Percentiles rank a stretch among this genome's conserved stretches.
Evolutionary conservation across 2,888 invertebrate species (phyloP).

Genomic region (Timema podura): DNA sequence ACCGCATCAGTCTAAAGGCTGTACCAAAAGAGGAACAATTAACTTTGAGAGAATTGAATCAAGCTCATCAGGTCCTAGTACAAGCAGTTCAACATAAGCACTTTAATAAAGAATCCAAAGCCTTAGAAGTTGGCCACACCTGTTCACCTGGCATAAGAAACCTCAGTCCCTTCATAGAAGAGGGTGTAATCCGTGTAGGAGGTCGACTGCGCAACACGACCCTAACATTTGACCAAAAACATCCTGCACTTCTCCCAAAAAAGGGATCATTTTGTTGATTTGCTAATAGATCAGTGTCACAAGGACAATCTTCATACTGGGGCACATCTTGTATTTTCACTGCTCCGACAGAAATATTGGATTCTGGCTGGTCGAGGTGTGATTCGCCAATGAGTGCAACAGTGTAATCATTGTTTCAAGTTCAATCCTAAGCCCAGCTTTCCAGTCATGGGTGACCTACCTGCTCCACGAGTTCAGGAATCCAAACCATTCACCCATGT

Average conservation of each 20-base stretch:
- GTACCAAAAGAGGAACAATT: too few species aligned
- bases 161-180: too few species aligned
- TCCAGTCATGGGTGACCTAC: conserved; percentile 3
- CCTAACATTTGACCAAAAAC: background rate
- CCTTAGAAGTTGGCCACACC: too few species aligned
- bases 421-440: too few species aligned
- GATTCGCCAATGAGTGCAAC: too few species aligned
- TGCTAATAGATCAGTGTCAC: background rate
- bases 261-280: background rate
- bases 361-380: background rate
- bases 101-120: too few species aligned
- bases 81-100: too few species aligned
- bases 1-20: too few species aligned
- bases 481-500: background rate
- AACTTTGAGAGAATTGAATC: too few species aligned
- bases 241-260: background rate
- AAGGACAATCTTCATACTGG: background rate
- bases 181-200: background rate
- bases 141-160: too few species aligned
- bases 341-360: background rate
- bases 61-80: too few species aligned
- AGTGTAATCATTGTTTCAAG: too few species aligned
- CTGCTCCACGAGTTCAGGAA: background rate
- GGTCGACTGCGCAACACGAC: background rate
- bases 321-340: background rate